Evolutionary conservation across 2,797 vertebrate species (phyloP), one percentile per base, ranked within the genome.

Genomic region (Eospalax fontanierii): DNA sequence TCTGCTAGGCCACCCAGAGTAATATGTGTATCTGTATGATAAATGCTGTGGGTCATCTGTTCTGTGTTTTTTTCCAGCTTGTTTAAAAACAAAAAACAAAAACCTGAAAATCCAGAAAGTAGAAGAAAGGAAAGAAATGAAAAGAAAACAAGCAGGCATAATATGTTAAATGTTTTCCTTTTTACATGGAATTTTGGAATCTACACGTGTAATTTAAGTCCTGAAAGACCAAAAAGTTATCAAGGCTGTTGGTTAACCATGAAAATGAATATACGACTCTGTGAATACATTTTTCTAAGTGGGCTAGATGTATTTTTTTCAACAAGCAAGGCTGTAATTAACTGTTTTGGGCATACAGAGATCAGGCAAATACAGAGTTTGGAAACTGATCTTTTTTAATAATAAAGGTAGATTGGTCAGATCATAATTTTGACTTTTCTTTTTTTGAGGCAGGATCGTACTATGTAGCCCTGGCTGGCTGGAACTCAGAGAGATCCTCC

Each of bases 21-120:
- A 74, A 81, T 74, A 79, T 87, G 93, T 89, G 82, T 74, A 61
- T 82, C 78, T 95, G 66, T 87, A 81, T 92, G 96, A 94, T 97
- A 97, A 97, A 97, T 87, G 74, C 71, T 87, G 95, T 87, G 95
- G 91, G 93, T 96, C 81, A 10, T 91, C 75, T 90, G 24, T 71
- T 90, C 93, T 75, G 11, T 93, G 30, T 85, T 94, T 87, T 94
- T 96, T 94, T 68, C 88, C 68, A 70, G 61, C 14, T 94, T 80
- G 89, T 46, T 81, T 22, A 59, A 73, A 83, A 10, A 11, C 11
- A 57, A 65, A 80, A 73, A 19, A 83, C 50, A 38, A 83, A 54
- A 54, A 21, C 46, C 8, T 54, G 50, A 9, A 54, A 54, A 54
- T 12, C 50, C 63, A 70, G 46, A 73, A 74, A 83, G 75, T 54